Evolutionary conservation across 1,140 invertebrate genomes (phyloP).

Genomic region (Drosophila ironensis): DNA sequence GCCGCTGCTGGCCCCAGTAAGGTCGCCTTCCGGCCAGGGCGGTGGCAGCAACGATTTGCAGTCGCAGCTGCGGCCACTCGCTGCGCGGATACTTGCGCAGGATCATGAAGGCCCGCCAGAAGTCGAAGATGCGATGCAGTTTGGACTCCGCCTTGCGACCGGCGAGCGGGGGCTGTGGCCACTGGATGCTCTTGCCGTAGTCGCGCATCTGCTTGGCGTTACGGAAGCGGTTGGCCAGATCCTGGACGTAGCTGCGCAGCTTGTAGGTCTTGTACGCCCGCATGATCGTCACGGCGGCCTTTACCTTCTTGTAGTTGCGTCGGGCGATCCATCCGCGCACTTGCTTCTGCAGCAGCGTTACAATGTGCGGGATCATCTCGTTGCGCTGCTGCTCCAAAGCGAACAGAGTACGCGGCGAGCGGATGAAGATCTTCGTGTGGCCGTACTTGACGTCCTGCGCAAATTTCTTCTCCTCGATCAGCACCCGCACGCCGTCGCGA

Average conservation of each 20-base stretch:
- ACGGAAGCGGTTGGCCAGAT: constrained; percentile 86
- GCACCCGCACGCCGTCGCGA: constrained; percentile 91
- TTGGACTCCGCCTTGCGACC: constrained; percentile 83
- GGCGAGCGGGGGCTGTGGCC: constrained; percentile 90
- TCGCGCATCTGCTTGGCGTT: constrained; percentile 85
- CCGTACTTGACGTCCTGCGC: constrained; percentile 95
- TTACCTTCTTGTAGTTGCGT: constrained; percentile 91
- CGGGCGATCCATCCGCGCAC: constrained; percentile 93
- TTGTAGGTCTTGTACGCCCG: constrained; percentile 93
- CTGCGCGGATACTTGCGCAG: constrained; percentile 89
- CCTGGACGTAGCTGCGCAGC: constrained; percentile 89
- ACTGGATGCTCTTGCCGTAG: constrained; percentile 90
- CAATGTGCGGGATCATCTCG: constrained; percentile 93
- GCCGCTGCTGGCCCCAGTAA: constrained; percentile 91
- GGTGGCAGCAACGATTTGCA: constrained; percentile 91
- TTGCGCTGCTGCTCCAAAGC: constrained; percentile 91
- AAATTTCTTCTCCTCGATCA: constrained; percentile 91
- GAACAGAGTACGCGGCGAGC: constrained; percentile 94
- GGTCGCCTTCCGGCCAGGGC: constrained; percentile 88
- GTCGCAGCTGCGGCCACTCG: constrained; percentile 93
- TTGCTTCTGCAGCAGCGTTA: constrained; percentile 96
- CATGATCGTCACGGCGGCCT: constrained; percentile 92
- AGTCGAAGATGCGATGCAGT: constrained; percentile 84
- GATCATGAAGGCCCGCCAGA: constrained; percentile 94
- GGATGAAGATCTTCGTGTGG: constrained; percentile 97